These are phyloP conservation scores for Stegodyphus mimosarum DNA, from an alignment of 1,140 invertebrate species.

Conservation along the genomic window DNA sequence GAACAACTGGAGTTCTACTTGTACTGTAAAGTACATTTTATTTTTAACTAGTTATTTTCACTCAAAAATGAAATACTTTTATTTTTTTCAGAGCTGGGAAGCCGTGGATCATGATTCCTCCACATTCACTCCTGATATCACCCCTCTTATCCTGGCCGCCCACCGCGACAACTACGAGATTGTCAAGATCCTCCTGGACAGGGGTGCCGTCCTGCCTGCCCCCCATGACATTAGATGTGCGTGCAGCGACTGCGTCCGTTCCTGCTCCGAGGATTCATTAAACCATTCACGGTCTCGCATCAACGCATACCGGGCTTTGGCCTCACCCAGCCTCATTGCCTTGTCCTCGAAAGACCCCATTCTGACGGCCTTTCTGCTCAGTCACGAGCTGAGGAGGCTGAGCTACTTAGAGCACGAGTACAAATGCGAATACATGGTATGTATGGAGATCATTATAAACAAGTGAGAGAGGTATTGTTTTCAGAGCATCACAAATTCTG, in stretches of 20 bases:
- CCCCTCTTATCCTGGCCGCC: slow-evolving; percentile 93
- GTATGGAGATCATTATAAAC: neutral
- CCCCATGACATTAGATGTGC: slow-evolving; percentile 91
- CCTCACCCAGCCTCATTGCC: slow-evolving; percentile 92
- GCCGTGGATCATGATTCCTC: slow-evolving; percentile 85
- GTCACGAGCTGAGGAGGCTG: slow-evolving; percentile 92
- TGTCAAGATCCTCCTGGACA: slow-evolving; percentile 95
- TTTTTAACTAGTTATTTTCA: too few relatives aligned
- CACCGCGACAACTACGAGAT: slow-evolving; percentile 99
- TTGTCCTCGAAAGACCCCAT: slow-evolving; percentile 97
- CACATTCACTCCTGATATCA: slow-evolving; percentile 96
- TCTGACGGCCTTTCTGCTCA: slow-evolving; percentile 95
- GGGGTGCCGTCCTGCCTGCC: slow-evolving; percentile 85
- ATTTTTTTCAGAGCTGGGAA: slow-evolving; percentile 84
- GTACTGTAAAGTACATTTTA: too few relatives aligned
- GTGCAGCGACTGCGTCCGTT: slow-evolving; percentile 90
- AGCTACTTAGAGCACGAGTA: slow-evolving; percentile 98
- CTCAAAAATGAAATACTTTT: too few relatives aligned
- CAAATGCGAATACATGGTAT: slow-evolving; percentile 77
- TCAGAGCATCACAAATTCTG: neutral
- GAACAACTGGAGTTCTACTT: too few relatives aligned
- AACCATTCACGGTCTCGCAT: slow-evolving; percentile 90
- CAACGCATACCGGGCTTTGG: slow-evolving; percentile 91
- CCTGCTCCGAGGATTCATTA: slow-evolving; percentile 85
- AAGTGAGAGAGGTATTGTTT: neutral